Evolutionary conservation across 2,797 vertebrate species (phyloP), one percentile per base, ranked within the genome.

Genomic region (Buphagus erythrorhynchus): DNA sequence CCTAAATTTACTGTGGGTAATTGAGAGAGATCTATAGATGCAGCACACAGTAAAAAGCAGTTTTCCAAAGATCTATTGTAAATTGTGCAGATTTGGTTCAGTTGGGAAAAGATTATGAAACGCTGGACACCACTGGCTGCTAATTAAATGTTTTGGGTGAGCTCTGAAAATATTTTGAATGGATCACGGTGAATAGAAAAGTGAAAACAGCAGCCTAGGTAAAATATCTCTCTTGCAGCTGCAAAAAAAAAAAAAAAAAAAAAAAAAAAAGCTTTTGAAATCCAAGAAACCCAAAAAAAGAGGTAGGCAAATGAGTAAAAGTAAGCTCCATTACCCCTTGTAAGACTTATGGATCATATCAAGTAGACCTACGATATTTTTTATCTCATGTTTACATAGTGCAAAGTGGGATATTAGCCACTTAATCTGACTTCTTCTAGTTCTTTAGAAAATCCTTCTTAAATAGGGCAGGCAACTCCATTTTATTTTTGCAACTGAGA

Each of bases 1-100:
- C 97, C 97, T 98, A 98, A 98, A 98, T 98, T 98, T 98, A 98
- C 98, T 98, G 97, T 98, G 98, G 97, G 98, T 98, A 98, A 98
- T 98, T 98, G 98, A 98, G 98, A 98, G 98, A 98, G 98, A 98
- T 98, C 98, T 98, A 98, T 98, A 97, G 98, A 97, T 97, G 97
- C 97, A 96, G 97, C 94, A 90, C 95, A 95, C 25, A 5, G 96
- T 96, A 95, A 95, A 95, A 96, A 95, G 84, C 78, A 65, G 93
- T 93, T 98, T 97, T 96, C 96, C 95, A 97, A 97, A 98, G 97
- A 98, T 97, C 96, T 98, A 97, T 97, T 97, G 95, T 97, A 97
- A 98, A 98, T 97, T 97, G 95, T 93, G 87, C 88, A 93, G 95
- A 95, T 98, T 95, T 97, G 95, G 94, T 96, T 96, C 96, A 95